Conservation (phyloP, 2,113 vertebrate genomes). For the Coregonus clupeaformis region DNA sequence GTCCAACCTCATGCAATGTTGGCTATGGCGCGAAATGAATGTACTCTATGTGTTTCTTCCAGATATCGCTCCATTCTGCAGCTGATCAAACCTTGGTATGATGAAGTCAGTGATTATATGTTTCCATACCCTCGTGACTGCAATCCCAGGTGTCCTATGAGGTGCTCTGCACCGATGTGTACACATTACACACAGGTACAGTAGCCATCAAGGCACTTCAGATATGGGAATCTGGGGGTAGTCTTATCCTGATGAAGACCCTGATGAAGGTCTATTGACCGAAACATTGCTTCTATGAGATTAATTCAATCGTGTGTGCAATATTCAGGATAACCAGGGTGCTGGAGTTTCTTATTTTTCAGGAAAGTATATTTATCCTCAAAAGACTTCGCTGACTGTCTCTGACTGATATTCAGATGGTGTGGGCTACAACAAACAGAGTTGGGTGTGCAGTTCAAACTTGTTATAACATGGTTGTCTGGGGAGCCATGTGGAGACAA, state of each 20-base stretch:
- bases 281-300: too few species aligned
- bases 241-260: too few species aligned
- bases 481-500: constrained; percentile 83
- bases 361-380: neutral
- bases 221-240: too few species aligned
- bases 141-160: constrained; percentile 84
- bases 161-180: constrained; percentile 88
- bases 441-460: constrained; percentile 89
- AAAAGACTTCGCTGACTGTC: too few species aligned
- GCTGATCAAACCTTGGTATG: constrained; percentile 88
- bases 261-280: too few species aligned
- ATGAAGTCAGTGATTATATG: constrained; percentile 87
- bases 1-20: too few species aligned
- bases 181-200: constrained; percentile 80
- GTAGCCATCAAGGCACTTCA: neutral
- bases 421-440: constrained; percentile 89
- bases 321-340: too few species aligned
- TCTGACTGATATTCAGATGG: constrained; percentile 79
- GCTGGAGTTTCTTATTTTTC: neutral
- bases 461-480: constrained; percentile 89
- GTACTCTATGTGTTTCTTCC: constrained; percentile 19
- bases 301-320: neutral
- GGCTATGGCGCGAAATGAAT: too few species aligned
- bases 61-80: constrained; percentile 88
- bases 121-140: constrained; percentile 88